A percentile compares a stretch with the other conserved stretches of the same genome.
Evolutionary conservation across 2,113 vertebrate species (phyloP).

Genomic region (Tamias sibiricus): DNA sequence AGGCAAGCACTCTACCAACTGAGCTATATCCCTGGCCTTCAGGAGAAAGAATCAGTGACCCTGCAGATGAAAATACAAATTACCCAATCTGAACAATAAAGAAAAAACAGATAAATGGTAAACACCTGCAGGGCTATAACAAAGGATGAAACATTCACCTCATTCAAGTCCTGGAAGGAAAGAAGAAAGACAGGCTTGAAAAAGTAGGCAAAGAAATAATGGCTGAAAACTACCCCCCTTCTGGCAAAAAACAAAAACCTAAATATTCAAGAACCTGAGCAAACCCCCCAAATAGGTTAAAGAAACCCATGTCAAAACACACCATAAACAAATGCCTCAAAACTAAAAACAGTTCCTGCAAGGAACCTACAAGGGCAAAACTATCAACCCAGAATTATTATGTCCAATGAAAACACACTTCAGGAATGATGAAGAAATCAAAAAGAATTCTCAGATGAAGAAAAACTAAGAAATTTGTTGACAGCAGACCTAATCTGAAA

Average conservation of each 20-base stretch:
- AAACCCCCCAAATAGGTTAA: not conserved
- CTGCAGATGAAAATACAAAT: not conserved
- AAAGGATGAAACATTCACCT: not conserved
- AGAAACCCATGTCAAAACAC: not conserved
- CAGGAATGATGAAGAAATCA: constrained; percentile 7
- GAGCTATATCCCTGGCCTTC: too few relatives aligned
- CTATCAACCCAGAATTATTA: not conserved
- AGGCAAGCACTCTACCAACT: too few relatives aligned
- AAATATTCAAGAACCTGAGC: not conserved
- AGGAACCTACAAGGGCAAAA: not conserved
- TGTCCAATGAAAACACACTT: not conserved
- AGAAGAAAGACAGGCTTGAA: not conserved
- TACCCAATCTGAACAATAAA: constrained; percentile 8
- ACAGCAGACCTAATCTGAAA: not conserved
- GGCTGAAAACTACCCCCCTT: not conserved
- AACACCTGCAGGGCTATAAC: not conserved
- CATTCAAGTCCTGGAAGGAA: not conserved
- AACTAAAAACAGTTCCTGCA: constrained; percentile 2
- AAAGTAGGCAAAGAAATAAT: not conserved
- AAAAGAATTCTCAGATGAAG: constrained; percentile 15
- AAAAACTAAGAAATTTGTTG: not conserved
- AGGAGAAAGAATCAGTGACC: not conserved
- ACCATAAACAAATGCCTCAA: not conserved
- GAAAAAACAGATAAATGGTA: not conserved
- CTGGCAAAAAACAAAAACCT: constrained; percentile 9